Evolutionary conservation across 2,113 vertebrate genomes (phyloP).

Genomic region (Vulpes ferrilata): DNA sequence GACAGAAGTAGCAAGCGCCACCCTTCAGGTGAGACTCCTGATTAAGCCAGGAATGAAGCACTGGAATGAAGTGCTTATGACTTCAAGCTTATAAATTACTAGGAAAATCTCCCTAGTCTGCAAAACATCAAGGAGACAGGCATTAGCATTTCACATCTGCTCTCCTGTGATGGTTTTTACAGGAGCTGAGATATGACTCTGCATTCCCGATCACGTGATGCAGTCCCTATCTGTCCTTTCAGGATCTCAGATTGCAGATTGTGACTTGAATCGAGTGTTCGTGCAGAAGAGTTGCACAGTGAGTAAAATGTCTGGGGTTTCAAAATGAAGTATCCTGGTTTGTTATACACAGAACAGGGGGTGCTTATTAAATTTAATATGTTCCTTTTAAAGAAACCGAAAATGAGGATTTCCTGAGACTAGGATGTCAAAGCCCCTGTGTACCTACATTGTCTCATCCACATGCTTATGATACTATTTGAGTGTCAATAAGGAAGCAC

Average conservation of each 20-base stretch:
- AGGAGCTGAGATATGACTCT: conserved; percentile 60
- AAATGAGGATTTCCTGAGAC: not conserved
- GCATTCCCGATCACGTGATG: not conserved
- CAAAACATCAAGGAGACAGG: conserved; percentile 60
- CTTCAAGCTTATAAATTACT: conserved; percentile 63
- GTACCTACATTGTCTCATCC: not conserved
- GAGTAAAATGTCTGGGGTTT: conserved; percentile 52
- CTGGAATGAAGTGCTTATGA: conserved; percentile 33
- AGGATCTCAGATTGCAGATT: not conserved
- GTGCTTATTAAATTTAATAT: not conserved
- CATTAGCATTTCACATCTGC: conserved; percentile 61
- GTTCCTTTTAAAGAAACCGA: conserved; percentile 33
- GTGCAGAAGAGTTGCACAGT: not conserved
- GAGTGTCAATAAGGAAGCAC: not conserved
- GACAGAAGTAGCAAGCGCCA: not conserved
- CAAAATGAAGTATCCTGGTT: not conserved
- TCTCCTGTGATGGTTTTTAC: conserved; percentile 51
- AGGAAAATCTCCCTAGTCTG: conserved; percentile 60
- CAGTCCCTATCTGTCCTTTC: not conserved
- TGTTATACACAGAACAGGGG: not conserved
- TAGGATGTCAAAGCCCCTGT: not conserved
- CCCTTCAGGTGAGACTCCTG: conserved; percentile 2
- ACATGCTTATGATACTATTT: conserved; percentile 3
- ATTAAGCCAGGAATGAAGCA: not conserved
- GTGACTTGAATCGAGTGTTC: conserved; percentile 19